phyloP scores from a whole-genome alignment of 2,113 vertebrate genomes.

The Ceyx melanurus region DNA sequence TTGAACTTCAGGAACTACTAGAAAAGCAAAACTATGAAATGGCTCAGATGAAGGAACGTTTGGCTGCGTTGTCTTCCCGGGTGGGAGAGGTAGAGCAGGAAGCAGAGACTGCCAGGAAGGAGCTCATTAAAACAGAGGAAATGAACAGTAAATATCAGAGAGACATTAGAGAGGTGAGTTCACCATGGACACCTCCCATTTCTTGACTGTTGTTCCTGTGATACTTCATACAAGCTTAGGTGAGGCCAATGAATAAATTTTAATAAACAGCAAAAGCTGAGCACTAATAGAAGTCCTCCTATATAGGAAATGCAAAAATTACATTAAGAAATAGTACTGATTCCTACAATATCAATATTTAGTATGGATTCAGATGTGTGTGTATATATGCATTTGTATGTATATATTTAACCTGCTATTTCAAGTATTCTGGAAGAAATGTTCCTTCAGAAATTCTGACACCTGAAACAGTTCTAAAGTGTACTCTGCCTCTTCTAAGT shows the following conservation, averaged over 20 bases:
- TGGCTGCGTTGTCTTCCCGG: slow-evolving; percentile 90
- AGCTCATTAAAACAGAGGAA: slow-evolving; percentile 97
- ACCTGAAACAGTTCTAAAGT: background rate
- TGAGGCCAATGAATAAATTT: background rate
- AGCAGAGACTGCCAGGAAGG: slow-evolving; percentile 94
- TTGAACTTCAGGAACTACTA: slow-evolving; percentile 95
- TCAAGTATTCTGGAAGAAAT: background rate
- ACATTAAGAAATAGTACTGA: background rate
- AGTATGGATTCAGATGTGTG: background rate
- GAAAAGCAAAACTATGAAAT: slow-evolving; percentile 99
- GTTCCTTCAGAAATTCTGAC: background rate
- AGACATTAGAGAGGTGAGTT: slow-evolving; percentile 93
- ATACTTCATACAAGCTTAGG: background rate
- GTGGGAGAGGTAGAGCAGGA: slow-evolving; percentile 97
- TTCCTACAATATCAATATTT: background rate
- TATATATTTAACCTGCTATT: background rate
- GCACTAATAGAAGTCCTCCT: background rate
- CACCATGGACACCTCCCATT: background rate
- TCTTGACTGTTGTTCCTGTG: background rate
- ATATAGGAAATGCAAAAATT: background rate
- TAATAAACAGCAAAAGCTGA: background rate
- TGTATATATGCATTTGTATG: background rate
- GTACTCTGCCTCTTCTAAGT: background rate
- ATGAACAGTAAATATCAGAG: slow-evolving; percentile 98
- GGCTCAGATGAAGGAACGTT: slow-evolving; percentile 98